A percentile compares a stretch with the other conserved stretches of the same genome.
Conservation (phyloP, 2,797 vertebrate genomes). For the Alosa sapidissima region DNA sequence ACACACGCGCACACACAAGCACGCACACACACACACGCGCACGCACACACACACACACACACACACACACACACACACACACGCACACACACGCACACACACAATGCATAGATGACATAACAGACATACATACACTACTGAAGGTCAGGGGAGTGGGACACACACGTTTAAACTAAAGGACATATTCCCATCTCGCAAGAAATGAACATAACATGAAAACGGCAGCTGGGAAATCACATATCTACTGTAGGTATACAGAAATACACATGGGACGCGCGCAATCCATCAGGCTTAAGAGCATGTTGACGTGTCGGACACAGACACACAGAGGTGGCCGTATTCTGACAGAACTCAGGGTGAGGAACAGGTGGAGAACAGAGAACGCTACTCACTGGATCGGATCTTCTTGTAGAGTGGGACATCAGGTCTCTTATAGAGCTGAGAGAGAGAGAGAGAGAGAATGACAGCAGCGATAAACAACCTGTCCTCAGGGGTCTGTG, state of each 20-base stretch:
- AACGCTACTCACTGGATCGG: constrained; percentile 73
- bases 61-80: background rate
- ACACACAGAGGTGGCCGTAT: background rate
- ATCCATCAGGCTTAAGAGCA: background rate
- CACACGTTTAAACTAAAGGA: background rate
- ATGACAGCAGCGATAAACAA: background rate
- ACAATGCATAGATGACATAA: background rate
- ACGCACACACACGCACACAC: no score
- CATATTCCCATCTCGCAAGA: background rate
- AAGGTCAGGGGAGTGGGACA: background rate
- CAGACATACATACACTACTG: background rate
- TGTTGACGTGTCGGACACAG: background rate
- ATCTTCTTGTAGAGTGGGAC: constrained; percentile 83
- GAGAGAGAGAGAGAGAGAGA: constrained; percentile 44
- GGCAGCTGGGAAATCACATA: background rate
- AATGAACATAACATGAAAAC: background rate
- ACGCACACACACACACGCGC: background rate
- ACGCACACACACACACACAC: background rate
- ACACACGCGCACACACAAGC: background rate
- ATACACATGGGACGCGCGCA: background rate
- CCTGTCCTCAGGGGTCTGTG: background rate
- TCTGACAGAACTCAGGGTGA: background rate
- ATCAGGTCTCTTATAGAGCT: constrained; percentile 80
- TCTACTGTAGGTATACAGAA: background rate
- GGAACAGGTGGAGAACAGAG: constrained; percentile 25